These are phyloP conservation scores for Aphelenchoides bicaudatus DNA, from an alignment of 2,888 invertebrate genomes.

Conservation along the genomic window DNA sequence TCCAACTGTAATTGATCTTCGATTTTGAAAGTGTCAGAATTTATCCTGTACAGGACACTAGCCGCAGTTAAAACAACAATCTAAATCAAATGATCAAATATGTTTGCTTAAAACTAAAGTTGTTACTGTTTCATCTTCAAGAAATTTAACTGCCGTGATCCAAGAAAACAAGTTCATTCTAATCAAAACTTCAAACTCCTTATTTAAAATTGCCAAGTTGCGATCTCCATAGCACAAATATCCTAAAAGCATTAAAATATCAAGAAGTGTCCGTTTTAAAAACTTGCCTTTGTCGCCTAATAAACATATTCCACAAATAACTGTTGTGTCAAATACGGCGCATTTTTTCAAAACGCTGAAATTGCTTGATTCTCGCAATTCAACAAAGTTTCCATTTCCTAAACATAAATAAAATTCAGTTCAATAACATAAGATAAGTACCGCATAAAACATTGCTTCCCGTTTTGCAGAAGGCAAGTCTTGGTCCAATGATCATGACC, in stretches of 20 bases:
- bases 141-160: constrained; percentile 7
- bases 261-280: neutral
- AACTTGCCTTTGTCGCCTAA: neutral
- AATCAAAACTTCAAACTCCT: neutral
- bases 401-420: neutral
- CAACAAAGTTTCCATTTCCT: constrained; percentile 18
- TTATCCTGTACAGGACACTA: neutral
- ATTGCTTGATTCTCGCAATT: constrained; percentile 18
- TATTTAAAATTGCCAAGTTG: constrained; percentile 10
- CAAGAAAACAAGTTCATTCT: constrained; percentile 3
- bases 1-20: constrained; percentile 6
- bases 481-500: too few relatives aligned
- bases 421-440: neutral
- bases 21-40: neutral
- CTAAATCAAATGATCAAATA: constrained; percentile 7
- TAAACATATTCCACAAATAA: constrained; percentile 16
- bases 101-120: neutral
- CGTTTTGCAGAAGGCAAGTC: too few relatives aligned
- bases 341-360: neutral
- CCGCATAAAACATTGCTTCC: too few relatives aligned
- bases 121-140: constrained; percentile 1
- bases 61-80: constrained; percentile 5
- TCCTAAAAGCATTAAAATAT: constrained; percentile 3
- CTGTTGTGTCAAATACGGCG: neutral
- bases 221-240: constrained; percentile 21